These are phyloP conservation scores for Cryptoblepharus egeriae DNA, from an alignment of 2,797 vertebrate species.

Conservation along the genomic window DNA sequence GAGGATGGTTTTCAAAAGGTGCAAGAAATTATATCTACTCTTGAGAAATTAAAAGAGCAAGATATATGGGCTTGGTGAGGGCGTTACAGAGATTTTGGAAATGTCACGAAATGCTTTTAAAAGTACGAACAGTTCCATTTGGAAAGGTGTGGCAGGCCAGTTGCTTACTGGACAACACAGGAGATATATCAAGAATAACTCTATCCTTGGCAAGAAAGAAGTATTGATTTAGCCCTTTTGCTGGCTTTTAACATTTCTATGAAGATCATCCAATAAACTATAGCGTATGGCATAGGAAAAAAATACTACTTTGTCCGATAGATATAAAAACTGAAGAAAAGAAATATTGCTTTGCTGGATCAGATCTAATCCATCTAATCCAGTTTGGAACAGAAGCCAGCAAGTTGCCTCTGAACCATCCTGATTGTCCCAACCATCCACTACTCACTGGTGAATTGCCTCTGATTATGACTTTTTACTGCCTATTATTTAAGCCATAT, in stretches of 20 bases:
- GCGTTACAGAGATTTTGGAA: slow-evolving; percentile 27
- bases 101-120: slow-evolving; percentile 3
- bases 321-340: not conserved
- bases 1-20: not conserved
- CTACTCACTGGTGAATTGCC: not conserved
- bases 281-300: not conserved
- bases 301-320: not conserved
- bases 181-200: slow-evolving; percentile 15
- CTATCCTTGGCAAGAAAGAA: not conserved
- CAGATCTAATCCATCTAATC: not conserved
- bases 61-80: slow-evolving; percentile 14
- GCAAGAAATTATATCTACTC: slow-evolving; percentile 19
- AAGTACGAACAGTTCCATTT: not conserved
- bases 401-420: not conserved
- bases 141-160: not conserved
- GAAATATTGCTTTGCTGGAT: not conserved
- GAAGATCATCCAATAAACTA: not conserved
- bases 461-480: slow-evolving; percentile 22
- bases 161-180: not conserved
- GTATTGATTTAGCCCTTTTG: slow-evolving; percentile 15
- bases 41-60: slow-evolving; percentile 24
- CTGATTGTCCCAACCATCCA: not conserved
- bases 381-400: not conserved
- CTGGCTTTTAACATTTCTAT: slow-evolving; percentile 4
- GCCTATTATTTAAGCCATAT: slow-evolving; percentile 44